Evolutionary conservation across 2,888 invertebrate genomes (phyloP).

Genomic region (Ectemnius cavifrons): DNA sequence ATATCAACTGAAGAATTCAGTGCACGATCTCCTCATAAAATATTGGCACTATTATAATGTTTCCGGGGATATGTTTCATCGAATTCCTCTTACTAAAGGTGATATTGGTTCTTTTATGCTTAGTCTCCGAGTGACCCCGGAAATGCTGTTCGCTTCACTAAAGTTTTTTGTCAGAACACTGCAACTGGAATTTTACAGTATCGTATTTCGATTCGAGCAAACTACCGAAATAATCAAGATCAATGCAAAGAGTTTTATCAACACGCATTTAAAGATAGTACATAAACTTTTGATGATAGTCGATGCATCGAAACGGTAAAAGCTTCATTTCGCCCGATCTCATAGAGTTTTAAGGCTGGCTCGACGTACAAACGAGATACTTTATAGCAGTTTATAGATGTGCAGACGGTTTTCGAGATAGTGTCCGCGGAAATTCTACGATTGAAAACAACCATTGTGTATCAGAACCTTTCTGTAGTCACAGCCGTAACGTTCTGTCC

Average conservation of each 20-base stretch:
- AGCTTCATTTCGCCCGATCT: slow-evolving; percentile 4
- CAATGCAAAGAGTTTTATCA: too few species aligned
- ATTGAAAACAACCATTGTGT: slow-evolving; percentile 31
- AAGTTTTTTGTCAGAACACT: too few species aligned
- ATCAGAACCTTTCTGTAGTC: slow-evolving; percentile 27
- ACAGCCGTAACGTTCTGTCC: slow-evolving; percentile 4
- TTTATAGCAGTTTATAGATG: slow-evolving; percentile 34
- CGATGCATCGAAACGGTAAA: background rate
- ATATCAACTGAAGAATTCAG: slow-evolving; percentile 29
- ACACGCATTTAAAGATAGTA: background rate
- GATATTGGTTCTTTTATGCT: too few species aligned
- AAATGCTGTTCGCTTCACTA: too few species aligned
- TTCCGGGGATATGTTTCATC: background rate
- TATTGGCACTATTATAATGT: background rate
- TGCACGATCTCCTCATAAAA: slow-evolving; percentile 11
- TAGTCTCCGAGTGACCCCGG: too few species aligned
- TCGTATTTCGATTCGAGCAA: too few species aligned
- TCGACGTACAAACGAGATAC: slow-evolving; percentile 35
- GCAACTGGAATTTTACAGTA: too few species aligned
- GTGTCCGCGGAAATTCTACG: slow-evolving; percentile 42
- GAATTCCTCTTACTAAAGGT: background rate
- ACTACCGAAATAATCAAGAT: too few species aligned
- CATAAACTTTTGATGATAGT: background rate
- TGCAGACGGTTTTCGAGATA: slow-evolving; percentile 33
- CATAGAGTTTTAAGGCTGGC: slow-evolving; percentile 21